phyloP scores from a whole-genome alignment of 2,888 invertebrate genomes.

The Boloria euphrosyne region DNA sequence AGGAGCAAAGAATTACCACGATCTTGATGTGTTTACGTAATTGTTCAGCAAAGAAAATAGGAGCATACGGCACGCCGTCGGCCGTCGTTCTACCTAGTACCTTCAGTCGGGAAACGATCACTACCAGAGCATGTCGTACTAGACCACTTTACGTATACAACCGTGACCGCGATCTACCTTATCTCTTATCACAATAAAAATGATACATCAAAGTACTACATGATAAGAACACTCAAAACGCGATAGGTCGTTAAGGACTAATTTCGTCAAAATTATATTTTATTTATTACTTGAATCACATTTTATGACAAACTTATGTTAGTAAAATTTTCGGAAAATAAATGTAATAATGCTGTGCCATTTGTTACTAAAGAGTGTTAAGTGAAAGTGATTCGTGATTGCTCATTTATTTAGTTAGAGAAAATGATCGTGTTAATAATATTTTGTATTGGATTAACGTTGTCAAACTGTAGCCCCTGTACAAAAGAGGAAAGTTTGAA shows the following conservation, averaged over 20 bases:
- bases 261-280: constrained; percentile 45
- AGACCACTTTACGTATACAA: constrained; percentile 22
- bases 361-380: constrained; percentile 1
- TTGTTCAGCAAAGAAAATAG: constrained; percentile 24
- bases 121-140: constrained; percentile 42
- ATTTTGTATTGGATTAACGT: constrained; percentile 32
- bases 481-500: constrained; percentile 59
- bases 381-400: constrained; percentile 11
- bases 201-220: constrained; percentile 75
- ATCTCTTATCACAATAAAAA: constrained; percentile 67
- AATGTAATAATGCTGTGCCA: neutral
- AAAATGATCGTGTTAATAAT: constrained; percentile 42
- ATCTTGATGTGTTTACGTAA: constrained; percentile 8
- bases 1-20: neutral
- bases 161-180: constrained; percentile 51
- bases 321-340: constrained; percentile 16
- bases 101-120: constrained; percentile 46
- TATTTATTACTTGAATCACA: constrained; percentile 46
- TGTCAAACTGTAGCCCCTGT: constrained; percentile 50
- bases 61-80: constrained; percentile 2
- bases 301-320: constrained; percentile 20
- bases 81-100: constrained; percentile 2
- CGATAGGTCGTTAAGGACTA: constrained; percentile 55
- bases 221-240: constrained; percentile 56
- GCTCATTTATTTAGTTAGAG: neutral